Evolutionary conservation across 1,140 invertebrate species (phyloP).

Genomic region (Papilio helenus): DNA sequence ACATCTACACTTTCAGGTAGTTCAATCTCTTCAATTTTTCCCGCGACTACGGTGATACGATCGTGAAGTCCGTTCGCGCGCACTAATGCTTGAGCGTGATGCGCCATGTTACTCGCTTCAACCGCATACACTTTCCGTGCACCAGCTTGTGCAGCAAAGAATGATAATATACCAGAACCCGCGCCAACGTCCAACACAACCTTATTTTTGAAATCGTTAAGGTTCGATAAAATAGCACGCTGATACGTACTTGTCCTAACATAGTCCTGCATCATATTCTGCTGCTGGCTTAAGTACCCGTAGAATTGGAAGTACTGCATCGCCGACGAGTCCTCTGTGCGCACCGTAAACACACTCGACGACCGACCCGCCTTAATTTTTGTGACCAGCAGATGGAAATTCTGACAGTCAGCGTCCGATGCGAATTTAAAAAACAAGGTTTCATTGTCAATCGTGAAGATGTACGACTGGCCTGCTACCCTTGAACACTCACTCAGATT

Average conservation of each 20-base stretch:
- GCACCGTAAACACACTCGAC: slow-evolving; percentile 95
- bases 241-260: slow-evolving; percentile 99
- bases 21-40: slow-evolving; percentile 99
- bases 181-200: slow-evolving; percentile 98
- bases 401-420: slow-evolving; percentile 86
- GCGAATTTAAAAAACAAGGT: slow-evolving; percentile 82
- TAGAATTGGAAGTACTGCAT: slow-evolving; percentile 99
- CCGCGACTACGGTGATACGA: slow-evolving; percentile 95
- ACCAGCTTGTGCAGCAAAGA: slow-evolving; percentile 99
- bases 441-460: slow-evolving; percentile 88
- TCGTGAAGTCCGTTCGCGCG: slow-evolving; percentile 94
- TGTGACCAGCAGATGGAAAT: slow-evolving; percentile 90
- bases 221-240: slow-evolving; percentile 96
- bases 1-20: slow-evolving; percentile 97
- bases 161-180: slow-evolving; percentile 98
- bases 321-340: slow-evolving; percentile 98
- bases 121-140: slow-evolving; percentile 98
- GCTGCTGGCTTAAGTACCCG: slow-evolving; percentile 99
- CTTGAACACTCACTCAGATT: slow-evolving; percentile 87
- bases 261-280: slow-evolving; percentile 99
- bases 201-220: slow-evolving; percentile 95
- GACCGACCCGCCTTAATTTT: slow-evolving; percentile 91
- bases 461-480: slow-evolving; percentile 86
- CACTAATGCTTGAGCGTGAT: slow-evolving; percentile 97
- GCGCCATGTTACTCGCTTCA: slow-evolving; percentile 99